Percentiles rank a stretch among this genome's conserved stretches.
These are phyloP conservation scores for Parthenolecanium corni DNA, from an alignment of 2,888 invertebrate species.

Conservation along the genomic window DNA sequence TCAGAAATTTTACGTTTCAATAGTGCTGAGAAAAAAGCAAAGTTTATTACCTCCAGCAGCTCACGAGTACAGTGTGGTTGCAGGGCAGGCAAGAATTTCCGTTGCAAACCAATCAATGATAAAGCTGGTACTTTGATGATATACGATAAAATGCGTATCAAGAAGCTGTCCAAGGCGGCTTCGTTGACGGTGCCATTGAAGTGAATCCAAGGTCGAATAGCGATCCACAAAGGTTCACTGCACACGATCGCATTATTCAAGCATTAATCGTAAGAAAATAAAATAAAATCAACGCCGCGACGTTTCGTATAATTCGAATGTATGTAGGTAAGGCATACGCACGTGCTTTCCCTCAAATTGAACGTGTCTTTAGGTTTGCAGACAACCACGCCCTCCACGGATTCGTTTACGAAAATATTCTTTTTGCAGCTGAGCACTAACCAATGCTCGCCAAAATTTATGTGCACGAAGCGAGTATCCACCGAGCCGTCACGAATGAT, in stretches of 20 bases:
- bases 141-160: conserved; percentile 53
- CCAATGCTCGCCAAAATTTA: neutral
- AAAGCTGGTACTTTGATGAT: conserved; percentile 52
- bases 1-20: neutral
- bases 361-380: conserved; percentile 43
- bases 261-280: too few species aligned
- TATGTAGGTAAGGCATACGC: neutral
- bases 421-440: conserved; percentile 10
- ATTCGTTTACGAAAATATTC: neutral
- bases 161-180: conserved; percentile 54
- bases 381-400: neutral
- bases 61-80: conserved; percentile 53
- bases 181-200: conserved; percentile 60
- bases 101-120: conserved; percentile 44
- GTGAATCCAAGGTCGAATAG: conserved; percentile 58
- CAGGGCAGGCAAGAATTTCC: conserved; percentile 51
- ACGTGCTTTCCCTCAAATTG: conserved; percentile 39
- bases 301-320: neutral
- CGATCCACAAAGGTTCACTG: conserved; percentile 33
- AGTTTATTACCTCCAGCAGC: conserved; percentile 48
- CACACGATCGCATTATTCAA: neutral
- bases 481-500: conserved; percentile 3
- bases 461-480: conserved; percentile 4
- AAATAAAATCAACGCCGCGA: too few species aligned
- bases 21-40: conserved; percentile 16